A percentile compares a stretch with the other conserved stretches of the same genome.
These are phyloP conservation scores for Chirona hameri DNA, from an alignment of 2,888 invertebrate species.

Conservation along the genomic window DNA sequence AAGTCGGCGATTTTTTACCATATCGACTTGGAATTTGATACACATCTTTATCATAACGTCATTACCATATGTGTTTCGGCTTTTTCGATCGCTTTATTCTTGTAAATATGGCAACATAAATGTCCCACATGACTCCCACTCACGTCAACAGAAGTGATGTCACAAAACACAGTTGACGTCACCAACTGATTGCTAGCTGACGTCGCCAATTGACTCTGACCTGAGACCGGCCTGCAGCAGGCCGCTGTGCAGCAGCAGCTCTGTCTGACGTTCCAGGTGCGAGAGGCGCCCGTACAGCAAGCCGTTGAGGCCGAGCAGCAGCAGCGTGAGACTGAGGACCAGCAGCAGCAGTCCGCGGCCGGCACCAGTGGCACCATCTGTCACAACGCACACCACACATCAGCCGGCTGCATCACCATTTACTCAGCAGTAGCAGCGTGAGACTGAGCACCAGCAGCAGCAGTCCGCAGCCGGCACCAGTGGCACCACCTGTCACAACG, in stretches of 20 bases:
- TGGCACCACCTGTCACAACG: too few relatives aligned
- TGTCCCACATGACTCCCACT: too few relatives aligned
- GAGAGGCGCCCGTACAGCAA: neutral
- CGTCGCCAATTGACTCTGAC: neutral
- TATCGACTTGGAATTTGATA: too few relatives aligned
- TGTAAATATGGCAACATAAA: too few relatives aligned
- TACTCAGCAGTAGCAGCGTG: neutral
- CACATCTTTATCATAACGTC: too few relatives aligned
- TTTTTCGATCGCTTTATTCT: too few relatives aligned
- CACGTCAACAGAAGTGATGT: neutral
- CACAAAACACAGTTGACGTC: neutral
- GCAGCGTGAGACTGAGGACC: neutral
- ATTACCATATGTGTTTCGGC: too few relatives aligned
- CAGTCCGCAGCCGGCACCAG: neutral
- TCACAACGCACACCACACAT: too few relatives aligned
- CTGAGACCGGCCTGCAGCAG: neutral
- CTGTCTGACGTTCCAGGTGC: neutral
- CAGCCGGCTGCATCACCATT: too few relatives aligned
- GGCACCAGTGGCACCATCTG: neutral
- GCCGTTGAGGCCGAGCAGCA: neutral
- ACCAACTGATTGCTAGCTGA: neutral
- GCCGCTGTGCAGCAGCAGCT: neutral
- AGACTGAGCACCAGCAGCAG: neutral
- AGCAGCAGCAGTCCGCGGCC: neutral
- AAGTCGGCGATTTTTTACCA: too few relatives aligned